phyloP scores from a whole-genome alignment of 1,140 invertebrate species.

The Zeugodacus cucurbitae region DNA sequence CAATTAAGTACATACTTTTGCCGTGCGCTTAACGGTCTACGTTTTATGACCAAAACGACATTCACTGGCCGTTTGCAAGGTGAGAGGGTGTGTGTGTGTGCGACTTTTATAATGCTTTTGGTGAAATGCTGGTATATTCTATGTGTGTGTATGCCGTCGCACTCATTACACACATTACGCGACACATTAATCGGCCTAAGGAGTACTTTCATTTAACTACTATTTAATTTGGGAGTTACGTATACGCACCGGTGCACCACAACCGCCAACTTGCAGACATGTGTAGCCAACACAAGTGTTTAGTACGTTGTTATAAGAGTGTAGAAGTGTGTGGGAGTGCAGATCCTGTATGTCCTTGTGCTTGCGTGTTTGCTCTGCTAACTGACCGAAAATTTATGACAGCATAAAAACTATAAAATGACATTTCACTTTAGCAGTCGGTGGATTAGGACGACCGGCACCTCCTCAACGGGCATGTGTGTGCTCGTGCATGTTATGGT shows the following conservation, averaged over 20 bases:
- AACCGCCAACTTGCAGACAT: not conserved
- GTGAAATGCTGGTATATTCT: not conserved
- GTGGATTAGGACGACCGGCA: not conserved
- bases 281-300: not conserved
- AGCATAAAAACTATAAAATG: conserved; percentile 34
- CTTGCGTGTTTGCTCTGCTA: not conserved
- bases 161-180: not conserved
- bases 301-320: not conserved
- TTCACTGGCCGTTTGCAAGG: not conserved
- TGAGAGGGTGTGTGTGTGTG: not conserved
- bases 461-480: not conserved
- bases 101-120: not conserved
- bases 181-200: conserved; percentile 10
- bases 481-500: not conserved
- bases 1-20: not conserved
- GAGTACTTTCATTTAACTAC: conserved; percentile 12
- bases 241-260: not conserved
- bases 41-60: not conserved
- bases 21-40: not conserved
- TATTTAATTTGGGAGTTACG: conserved; percentile 23
- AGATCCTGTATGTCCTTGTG: not conserved
- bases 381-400: conserved; percentile 22
- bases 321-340: not conserved
- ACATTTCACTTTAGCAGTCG: not conserved
- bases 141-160: not conserved